A percentile compares a stretch with the other conserved stretches of the same genome.
Conservation (phyloP, 2,888 invertebrate genomes). For the Oxyteleia sp. region DNA sequence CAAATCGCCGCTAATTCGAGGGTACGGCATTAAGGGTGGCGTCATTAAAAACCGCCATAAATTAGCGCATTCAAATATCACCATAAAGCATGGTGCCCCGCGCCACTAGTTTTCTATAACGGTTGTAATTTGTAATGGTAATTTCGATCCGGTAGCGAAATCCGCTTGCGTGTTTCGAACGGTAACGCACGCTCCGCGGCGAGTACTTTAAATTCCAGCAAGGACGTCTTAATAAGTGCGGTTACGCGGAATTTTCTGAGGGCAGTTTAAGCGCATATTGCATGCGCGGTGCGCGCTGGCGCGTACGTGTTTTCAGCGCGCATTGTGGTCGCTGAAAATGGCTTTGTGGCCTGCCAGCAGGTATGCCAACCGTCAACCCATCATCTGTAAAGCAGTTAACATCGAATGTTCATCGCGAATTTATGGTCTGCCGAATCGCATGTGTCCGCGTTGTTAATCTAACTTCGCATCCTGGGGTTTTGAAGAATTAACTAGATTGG, state of each 20-base stretch:
- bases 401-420: slow-evolving; percentile 77
- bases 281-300: slow-evolving; percentile 63
- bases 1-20: slow-evolving; percentile 35
- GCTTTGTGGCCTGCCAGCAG: slow-evolving; percentile 82
- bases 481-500: slow-evolving; percentile 32
- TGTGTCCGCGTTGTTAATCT: slow-evolving; percentile 38
- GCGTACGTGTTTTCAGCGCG: slow-evolving; percentile 79
- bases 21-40: slow-evolving; percentile 6
- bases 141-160: slow-evolving; percentile 1
- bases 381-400: slow-evolving; percentile 80
- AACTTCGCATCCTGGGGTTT: too few species aligned
- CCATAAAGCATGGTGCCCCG: background rate
- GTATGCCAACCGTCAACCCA: slow-evolving; percentile 79
- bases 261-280: slow-evolving; percentile 80
- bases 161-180: slow-evolving; percentile 4
- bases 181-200: slow-evolving; percentile 51
- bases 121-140: slow-evolving; percentile 8
- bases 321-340: slow-evolving; percentile 86
- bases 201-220: slow-evolving; percentile 83
- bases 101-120: slow-evolving; percentile 38
- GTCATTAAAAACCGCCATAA: slow-evolving; percentile 50
- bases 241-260: slow-evolving; percentile 82
- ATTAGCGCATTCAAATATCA: too few species aligned
- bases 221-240: slow-evolving; percentile 87
- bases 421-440: slow-evolving; percentile 57